Conservation (phyloP, 2,797 vertebrate genomes). For the Lepilemur septentrionalis region DNA sequence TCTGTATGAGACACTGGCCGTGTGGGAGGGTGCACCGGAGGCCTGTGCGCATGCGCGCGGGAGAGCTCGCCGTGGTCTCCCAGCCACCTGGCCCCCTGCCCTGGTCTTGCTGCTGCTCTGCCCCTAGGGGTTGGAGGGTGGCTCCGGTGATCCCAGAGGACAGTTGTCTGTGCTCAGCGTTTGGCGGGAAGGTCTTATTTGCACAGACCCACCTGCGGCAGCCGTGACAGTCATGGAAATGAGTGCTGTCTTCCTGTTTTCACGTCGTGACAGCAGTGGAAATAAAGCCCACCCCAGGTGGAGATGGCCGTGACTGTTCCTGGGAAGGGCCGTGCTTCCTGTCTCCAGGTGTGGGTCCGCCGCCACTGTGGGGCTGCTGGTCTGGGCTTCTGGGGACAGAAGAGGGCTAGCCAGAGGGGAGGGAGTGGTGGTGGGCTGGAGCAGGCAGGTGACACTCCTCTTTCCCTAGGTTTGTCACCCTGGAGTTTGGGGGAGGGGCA, state of each 20-base stretch:
- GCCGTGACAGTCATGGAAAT: slow-evolving; percentile 80
- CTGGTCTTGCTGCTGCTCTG: slow-evolving; percentile 30
- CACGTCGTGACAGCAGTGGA: too few relatives aligned
- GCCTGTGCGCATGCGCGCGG: slow-evolving; percentile 75
- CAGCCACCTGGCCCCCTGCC: slow-evolving; percentile 79
- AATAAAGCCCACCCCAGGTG: slow-evolving; percentile 56
- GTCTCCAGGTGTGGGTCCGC: neutral
- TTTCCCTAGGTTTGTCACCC: neutral
- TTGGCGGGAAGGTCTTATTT: slow-evolving; percentile 62
- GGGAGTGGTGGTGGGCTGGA: too few relatives aligned
- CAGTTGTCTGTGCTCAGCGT: slow-evolving; percentile 65
- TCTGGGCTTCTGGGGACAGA: neutral
- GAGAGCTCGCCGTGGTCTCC: slow-evolving; percentile 82
- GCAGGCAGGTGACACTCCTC: neutral
- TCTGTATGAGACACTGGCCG: slow-evolving; percentile 80
- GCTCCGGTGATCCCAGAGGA: neutral
- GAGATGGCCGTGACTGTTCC: neutral
- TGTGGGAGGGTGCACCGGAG: slow-evolving; percentile 81
- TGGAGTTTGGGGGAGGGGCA: too few relatives aligned
- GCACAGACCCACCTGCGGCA: slow-evolving; percentile 69
- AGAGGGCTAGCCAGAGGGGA: neutral
- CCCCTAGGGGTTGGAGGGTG: neutral
- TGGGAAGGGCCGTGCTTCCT: neutral
- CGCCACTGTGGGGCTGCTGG: neutral
- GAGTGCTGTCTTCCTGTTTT: slow-evolving; percentile 80